phyloP scores from a whole-genome alignment of 2,797 vertebrate genomes.

The Sebastes miniatus region DNA sequence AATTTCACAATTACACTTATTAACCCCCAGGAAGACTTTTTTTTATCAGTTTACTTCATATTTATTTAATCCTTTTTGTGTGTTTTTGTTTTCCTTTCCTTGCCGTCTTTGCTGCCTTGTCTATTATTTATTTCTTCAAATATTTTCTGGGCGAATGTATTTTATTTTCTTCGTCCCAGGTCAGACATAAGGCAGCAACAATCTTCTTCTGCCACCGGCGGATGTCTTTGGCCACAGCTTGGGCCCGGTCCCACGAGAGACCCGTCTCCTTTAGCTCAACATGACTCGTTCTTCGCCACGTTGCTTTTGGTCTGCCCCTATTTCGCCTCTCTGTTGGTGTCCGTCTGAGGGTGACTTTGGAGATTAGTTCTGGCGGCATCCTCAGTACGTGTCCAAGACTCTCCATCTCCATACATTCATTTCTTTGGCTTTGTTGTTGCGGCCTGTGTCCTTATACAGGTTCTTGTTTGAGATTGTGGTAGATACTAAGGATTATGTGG shows the following conservation, averaged over 20 bases:
- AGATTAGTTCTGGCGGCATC: not conserved
- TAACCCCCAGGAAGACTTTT: not conserved
- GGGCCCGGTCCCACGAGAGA: not conserved
- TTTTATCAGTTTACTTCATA: not conserved
- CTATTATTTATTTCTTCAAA: not conserved
- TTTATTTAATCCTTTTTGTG: not conserved
- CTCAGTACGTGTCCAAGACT: not conserved
- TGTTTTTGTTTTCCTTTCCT: not conserved
- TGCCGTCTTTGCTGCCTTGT: not conserved
- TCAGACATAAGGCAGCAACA: not conserved
- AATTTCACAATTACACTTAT: not conserved
- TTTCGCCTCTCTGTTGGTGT: not conserved
- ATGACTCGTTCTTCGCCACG: not conserved
- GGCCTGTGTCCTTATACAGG: not conserved
- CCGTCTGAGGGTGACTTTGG: not conserved
- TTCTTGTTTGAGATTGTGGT: not conserved
- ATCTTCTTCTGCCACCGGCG: not conserved
- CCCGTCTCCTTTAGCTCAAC: not conserved
- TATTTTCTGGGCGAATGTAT: not conserved
- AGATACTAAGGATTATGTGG: not conserved
- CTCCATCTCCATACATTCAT: not conserved
- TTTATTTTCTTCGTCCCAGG: not conserved
- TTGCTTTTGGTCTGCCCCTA: not conserved
- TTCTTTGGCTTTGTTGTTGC: not conserved
- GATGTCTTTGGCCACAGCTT: not conserved